Percentiles rank a stretch among this genome's conserved stretches.
phyloP scores from a whole-genome alignment of 2,113 vertebrate species.

The Sinocyclocheilus rhinocerous region DNA sequence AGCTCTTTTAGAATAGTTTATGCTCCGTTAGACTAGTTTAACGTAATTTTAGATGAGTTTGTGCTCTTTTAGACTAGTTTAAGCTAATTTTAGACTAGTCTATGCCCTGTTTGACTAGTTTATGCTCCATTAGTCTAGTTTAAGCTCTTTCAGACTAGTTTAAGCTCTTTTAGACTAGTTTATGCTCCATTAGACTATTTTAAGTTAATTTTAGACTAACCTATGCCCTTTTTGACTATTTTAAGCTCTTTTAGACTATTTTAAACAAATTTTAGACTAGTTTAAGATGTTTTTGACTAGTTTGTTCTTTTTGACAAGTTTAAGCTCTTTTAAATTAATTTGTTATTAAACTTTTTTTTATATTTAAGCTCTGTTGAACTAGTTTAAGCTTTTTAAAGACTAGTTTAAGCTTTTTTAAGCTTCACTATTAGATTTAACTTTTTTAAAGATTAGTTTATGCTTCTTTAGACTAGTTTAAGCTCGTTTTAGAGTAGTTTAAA shows the following conservation, averaged over 20 bases:
- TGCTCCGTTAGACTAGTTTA: no score
- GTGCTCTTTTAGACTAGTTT: background rate
- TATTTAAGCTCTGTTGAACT: no score
- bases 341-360: no score
- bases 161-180: background rate
- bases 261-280: background rate
- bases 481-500: no score
- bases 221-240: background rate
- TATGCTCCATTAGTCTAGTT: background rate
- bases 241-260: background rate
- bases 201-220: background rate
- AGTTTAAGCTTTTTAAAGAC: no score
- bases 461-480: background rate
- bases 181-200: background rate
- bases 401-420: background rate
- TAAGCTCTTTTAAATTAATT: background rate
- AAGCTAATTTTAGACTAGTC: background rate
- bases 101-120: background rate
- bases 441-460: background rate
- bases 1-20: background rate
- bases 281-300: background rate
- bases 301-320: background rate
- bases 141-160: background rate
- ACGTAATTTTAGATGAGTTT: no score
- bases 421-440: background rate